phyloP scores from a whole-genome alignment of 2,888 invertebrate species.

The Anodontia alba region DNA sequence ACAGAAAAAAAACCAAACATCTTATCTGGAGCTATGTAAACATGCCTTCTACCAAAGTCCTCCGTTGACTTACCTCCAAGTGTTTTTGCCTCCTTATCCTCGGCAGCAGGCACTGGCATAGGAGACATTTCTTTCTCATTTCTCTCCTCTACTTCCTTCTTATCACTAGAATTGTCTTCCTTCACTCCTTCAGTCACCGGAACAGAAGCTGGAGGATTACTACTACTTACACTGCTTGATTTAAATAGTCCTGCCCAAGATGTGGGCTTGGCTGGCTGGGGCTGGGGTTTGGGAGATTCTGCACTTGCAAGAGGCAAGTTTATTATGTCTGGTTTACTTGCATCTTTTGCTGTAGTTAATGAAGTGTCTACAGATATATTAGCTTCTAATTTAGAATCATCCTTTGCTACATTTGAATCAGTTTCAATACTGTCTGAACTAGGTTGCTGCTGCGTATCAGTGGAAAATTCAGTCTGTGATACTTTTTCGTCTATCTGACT shows the following conservation, averaged over 20 bases:
- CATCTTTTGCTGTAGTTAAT: neutral
- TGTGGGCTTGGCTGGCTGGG: constrained; percentile 44
- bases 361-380: neutral
- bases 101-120: constrained; percentile 67
- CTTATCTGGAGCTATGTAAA: too few relatives aligned
- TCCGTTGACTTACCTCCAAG: constrained; percentile 79
- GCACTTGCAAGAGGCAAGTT: constrained; percentile 7
- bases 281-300: neutral
- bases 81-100: constrained; percentile 69
- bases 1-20: too few relatives aligned
- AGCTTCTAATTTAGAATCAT: neutral
- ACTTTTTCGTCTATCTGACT: neutral
- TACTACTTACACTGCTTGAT: constrained; percentile 28
- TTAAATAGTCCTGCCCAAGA: constrained; percentile 76
- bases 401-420: neutral
- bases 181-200: constrained; percentile 21
- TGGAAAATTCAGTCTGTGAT: neutral
- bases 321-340: constrained; percentile 4
- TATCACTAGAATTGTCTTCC: constrained; percentile 29
- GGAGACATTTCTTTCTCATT: constrained; percentile 48
- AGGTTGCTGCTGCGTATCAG: neutral
- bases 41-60: too few relatives aligned
- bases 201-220: constrained; percentile 26
- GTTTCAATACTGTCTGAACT: neutral
- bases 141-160: constrained; percentile 31